Evolutionary conservation across 2,113 vertebrate genomes (phyloP).

Genomic region (Tenrec ecaudatus): DNA sequence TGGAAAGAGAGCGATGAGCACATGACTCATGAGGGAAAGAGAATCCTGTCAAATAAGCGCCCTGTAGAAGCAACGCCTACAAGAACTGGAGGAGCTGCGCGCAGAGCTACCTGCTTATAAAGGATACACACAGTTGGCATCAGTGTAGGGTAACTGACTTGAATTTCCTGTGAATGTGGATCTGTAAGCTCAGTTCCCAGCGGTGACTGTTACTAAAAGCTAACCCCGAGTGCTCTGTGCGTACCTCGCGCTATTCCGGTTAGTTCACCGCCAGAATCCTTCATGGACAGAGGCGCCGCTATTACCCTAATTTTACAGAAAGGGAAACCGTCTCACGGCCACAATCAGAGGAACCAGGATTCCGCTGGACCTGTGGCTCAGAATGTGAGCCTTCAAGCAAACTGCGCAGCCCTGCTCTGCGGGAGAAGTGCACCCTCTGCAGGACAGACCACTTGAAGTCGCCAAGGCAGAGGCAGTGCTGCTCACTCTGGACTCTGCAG

Average conservation of each 20-base stretch:
- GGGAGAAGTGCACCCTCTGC: background rate
- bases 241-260: background rate
- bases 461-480: background rate
- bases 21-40: background rate
- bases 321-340: background rate
- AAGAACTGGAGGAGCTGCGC: background rate
- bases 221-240: slow-evolving; percentile 31
- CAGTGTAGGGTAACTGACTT: background rate
- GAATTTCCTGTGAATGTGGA: no score
- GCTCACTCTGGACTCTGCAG: no score
- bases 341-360: background rate
- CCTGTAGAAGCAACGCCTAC: background rate
- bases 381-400: background rate
- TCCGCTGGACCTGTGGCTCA: background rate
- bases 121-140: background rate
- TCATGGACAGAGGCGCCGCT: background rate
- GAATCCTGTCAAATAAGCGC: background rate
- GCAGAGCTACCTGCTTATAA: background rate
- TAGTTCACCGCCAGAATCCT: background rate
- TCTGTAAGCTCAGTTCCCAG: no score
- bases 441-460: background rate
- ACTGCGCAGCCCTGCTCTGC: background rate
- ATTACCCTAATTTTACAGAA: slow-evolving; percentile 11
- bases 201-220: background rate
- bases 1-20: background rate